phyloP scores from a whole-genome alignment of 2,113 vertebrate genomes.

The Aegotheles bennettii region DNA sequence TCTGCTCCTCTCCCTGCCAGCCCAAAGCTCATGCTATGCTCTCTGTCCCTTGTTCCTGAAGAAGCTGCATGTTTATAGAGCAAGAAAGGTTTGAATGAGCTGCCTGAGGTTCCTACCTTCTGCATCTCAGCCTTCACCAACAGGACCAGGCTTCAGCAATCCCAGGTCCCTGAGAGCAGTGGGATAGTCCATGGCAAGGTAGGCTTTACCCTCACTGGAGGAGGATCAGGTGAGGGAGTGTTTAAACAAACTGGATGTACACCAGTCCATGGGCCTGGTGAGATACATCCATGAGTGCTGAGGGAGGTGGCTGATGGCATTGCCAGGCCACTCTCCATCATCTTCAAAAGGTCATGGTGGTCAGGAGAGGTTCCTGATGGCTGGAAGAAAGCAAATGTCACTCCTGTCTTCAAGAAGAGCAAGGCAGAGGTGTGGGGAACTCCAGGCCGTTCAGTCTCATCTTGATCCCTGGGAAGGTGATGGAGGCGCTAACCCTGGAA shows the following conservation, averaged over 20 bases:
- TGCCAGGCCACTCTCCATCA: not conserved
- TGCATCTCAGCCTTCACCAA: not conserved
- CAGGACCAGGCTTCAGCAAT: not conserved
- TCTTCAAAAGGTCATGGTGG: not conserved
- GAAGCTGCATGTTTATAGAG: accelerated
- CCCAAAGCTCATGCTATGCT: not conserved
- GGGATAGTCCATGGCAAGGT: not conserved
- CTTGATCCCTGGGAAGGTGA: not conserved
- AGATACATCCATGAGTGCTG: not conserved
- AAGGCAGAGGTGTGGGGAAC: not conserved
- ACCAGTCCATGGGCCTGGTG: accelerated
- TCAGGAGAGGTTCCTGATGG: not conserved
- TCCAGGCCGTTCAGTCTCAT: not conserved
- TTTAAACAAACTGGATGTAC: not conserved
- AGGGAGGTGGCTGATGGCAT: not conserved
- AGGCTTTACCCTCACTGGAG: not conserved
- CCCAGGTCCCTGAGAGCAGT: not conserved
- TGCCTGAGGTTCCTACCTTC: not conserved
- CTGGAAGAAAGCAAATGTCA: not conserved
- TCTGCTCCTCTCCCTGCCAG: not conserved
- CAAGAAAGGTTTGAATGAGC: not conserved
- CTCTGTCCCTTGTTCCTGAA: not conserved
- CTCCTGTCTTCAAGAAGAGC: not conserved
- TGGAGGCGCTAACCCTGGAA: not conserved
- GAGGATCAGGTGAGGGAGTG: not conserved